Conservation (phyloP, 2,113 vertebrate species). For the Passer domesticus region DNA sequence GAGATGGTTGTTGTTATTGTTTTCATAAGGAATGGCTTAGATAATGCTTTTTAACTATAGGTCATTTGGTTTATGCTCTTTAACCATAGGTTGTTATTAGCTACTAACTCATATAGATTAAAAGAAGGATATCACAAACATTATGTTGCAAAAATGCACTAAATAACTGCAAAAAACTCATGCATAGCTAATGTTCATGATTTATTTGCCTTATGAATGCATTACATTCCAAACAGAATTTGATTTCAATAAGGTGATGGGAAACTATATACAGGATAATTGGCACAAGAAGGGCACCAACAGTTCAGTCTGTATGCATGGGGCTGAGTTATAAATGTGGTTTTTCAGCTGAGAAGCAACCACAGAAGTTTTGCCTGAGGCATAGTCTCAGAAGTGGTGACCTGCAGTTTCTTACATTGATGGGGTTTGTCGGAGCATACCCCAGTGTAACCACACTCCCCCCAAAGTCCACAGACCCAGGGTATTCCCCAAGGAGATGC, state of each 20-base stretch:
- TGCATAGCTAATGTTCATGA: neutral
- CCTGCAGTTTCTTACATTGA: neutral
- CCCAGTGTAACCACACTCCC: accelerated
- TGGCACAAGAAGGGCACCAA: neutral
- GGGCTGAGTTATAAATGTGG: neutral
- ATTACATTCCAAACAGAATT: neutral
- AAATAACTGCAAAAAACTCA: neutral
- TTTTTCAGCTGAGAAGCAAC: neutral
- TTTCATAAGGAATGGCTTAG: neutral
- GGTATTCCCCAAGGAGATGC: neutral
- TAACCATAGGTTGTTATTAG: neutral
- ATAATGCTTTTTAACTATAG: neutral
- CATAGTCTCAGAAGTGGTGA: neutral
- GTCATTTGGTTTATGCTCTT: neutral
- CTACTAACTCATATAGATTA: neutral
- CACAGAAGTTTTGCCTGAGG: neutral
- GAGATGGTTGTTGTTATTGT: neutral
- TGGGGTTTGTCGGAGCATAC: neutral
- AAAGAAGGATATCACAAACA: neutral
- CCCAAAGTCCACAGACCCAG: neutral
- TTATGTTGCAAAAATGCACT: neutral
- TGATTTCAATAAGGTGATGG: neutral
- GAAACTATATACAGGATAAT: neutral
- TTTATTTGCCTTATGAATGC: neutral
- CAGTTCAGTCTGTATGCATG: neutral